A percentile compares a stretch with the other conserved stretches of the same genome.
phyloP scores from a whole-genome alignment of 2,113 vertebrate species.

The Sinocyclocheilus maitianheensis region DNA sequence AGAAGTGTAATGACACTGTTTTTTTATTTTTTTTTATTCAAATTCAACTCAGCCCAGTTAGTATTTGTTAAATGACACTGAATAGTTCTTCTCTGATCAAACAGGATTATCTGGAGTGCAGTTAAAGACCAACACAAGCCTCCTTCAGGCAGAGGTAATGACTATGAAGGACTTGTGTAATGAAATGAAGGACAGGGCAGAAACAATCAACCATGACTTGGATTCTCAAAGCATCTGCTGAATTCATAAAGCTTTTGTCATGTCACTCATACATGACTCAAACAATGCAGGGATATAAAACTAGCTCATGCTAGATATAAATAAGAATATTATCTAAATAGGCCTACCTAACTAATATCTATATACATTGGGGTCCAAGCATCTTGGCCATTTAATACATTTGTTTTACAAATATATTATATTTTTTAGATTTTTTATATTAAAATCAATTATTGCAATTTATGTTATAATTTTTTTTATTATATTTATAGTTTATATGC shows the following conservation, averaged over 20 bases:
- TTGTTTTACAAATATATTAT: no score
- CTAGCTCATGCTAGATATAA: not conserved
- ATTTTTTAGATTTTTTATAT: no score
- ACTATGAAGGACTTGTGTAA: constrained; percentile 46
- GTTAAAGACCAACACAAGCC: not conserved
- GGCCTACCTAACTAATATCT: no score
- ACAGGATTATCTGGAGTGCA: constrained; percentile 33
- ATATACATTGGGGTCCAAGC: no score
- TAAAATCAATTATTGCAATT: no score
- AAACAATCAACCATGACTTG: constrained; percentile 25
- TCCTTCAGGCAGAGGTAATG: constrained; percentile 36
- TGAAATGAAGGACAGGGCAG: constrained; percentile 36
- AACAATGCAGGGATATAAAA: not conserved
- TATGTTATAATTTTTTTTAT: no score
- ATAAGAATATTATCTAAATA: not conserved
- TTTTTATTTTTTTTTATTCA: not conserved
- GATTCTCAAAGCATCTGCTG: constrained; percentile 15
- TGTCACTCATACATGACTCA: not conserved
- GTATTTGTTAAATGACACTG: constrained; percentile 27
- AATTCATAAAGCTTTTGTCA: not conserved
- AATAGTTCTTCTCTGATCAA: constrained; percentile 38
- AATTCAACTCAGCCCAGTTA: constrained; percentile 22
- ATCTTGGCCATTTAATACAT: no score
- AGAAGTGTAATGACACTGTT: constrained; percentile 3
- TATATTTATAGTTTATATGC: not conserved